These are phyloP conservation scores for Pharmacophagus antenor DNA, from an alignment of 2,888 invertebrate genomes.

Conservation along the genomic window DNA sequence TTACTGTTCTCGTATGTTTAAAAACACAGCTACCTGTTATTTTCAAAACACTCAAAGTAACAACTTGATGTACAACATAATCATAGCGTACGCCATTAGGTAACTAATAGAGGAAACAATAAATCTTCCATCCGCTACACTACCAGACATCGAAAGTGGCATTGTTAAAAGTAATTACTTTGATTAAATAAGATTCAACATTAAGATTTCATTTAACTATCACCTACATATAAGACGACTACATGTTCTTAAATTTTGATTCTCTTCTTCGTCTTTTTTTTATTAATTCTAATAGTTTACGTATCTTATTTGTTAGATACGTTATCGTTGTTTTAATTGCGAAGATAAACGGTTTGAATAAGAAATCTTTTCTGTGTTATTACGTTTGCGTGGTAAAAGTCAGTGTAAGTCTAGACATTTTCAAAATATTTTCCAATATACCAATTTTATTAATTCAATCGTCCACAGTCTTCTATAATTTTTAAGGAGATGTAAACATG, in stretches of 20 bases:
- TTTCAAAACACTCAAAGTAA: not conserved
- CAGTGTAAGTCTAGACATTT: not conserved
- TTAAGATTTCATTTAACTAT: slow-evolving; percentile 18
- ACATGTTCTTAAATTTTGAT: not conserved
- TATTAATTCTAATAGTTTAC: slow-evolving; percentile 1
- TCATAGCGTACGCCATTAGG: slow-evolving; percentile 4
- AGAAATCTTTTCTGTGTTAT: not conserved
- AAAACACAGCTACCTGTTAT: not conserved
- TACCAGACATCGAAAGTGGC: slow-evolving; percentile 13
- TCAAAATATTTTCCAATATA: not conserved
- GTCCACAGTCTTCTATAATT: too few species aligned
- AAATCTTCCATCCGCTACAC: slow-evolving; percentile 19
- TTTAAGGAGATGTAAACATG: too few species aligned
- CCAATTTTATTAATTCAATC: not conserved
- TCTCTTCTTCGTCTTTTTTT: not conserved
- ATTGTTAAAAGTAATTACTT: slow-evolving; percentile 22
- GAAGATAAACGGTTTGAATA: not conserved
- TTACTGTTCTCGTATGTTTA: too few species aligned
- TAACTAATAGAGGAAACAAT: slow-evolving; percentile 24
- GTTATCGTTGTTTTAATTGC: slow-evolving; percentile 10
- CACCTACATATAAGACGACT: slow-evolving; percentile 7
- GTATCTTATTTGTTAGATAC: slow-evolving; percentile 12
- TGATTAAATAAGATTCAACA: slow-evolving; percentile 18
- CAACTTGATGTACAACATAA: slow-evolving; percentile 5
- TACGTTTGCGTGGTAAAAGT: not conserved